phyloP scores from a whole-genome alignment of 2,888 invertebrate genomes.

The Scrobipalpa costella region DNA sequence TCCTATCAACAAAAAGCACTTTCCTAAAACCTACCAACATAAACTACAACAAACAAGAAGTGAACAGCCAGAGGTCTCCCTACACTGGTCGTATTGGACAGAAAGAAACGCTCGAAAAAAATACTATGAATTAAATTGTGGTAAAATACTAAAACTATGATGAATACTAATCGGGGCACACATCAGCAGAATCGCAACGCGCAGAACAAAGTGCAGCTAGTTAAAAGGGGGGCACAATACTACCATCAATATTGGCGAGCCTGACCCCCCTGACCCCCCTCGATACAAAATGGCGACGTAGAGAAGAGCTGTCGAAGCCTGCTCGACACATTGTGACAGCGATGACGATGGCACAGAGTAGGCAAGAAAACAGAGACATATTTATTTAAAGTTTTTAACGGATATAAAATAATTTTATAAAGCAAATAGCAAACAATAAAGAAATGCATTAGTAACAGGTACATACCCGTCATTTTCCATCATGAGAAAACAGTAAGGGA shows the following conservation, averaged over 20 bases:
- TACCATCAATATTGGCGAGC: constrained; percentile 66
- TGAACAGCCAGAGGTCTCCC: constrained; percentile 31
- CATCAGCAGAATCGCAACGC: constrained; percentile 69
- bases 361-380: too few species aligned
- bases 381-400: too few species aligned
- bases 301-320: constrained; percentile 44
- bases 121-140: too few species aligned
- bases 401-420: too few species aligned
- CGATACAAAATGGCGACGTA: constrained; percentile 50
- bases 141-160: too few species aligned
- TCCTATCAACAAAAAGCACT: too few species aligned
- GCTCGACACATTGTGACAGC: constrained; percentile 47
- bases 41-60: not conserved
- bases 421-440: too few species aligned
- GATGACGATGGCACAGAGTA: constrained; percentile 35
- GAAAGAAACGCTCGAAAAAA: too few species aligned
- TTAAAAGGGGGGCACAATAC: constrained; percentile 61
- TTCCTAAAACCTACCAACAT: not conserved
- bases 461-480: too few species aligned
- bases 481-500: too few species aligned
- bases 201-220: constrained; percentile 73
- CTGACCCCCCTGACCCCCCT: constrained; percentile 39
- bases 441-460: too few species aligned
- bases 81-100: constrained; percentile 52
- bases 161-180: too few species aligned